Percentiles rank a stretch among this genome's conserved stretches.
phyloP scores from a whole-genome alignment of 2,113 vertebrate genomes.

The Ancistrus triradiatus region DNA sequence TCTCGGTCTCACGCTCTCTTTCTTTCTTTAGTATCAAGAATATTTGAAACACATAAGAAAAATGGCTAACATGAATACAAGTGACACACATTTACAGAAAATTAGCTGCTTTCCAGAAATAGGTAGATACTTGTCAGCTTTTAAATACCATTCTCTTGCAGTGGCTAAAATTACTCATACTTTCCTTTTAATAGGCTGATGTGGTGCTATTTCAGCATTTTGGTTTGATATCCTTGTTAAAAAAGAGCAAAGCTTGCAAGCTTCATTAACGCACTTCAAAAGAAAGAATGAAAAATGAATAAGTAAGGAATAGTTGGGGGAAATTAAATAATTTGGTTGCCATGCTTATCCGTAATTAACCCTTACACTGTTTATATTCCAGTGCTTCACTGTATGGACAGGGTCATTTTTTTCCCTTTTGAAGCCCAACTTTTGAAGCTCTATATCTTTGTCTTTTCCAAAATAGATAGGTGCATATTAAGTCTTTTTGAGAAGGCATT shows the following conservation, averaged over 20 bases:
- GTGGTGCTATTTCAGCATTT: neutral
- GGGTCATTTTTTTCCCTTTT: too few species aligned
- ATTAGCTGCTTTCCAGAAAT: too few species aligned
- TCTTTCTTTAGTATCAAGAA: neutral
- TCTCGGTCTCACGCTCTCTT: neutral
- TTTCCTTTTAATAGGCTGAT: conserved; percentile 14
- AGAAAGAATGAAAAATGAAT: conserved; percentile 75
- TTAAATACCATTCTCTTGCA: neutral
- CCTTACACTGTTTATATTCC: too few species aligned
- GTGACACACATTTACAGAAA: too few species aligned
- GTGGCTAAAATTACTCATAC: neutral
- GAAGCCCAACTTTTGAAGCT: too few species aligned
- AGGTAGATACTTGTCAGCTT: neutral
- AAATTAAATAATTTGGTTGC: conserved; percentile 77
- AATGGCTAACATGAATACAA: too few species aligned
- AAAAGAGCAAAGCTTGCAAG: conserved; percentile 48
- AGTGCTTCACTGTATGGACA: too few species aligned
- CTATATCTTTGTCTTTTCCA: too few species aligned
- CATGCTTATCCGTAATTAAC: conserved; percentile 39
- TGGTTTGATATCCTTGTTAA: conserved; percentile 6
- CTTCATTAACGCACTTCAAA: conserved; percentile 79
- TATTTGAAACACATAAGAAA: too few species aligned
- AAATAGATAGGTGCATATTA: too few species aligned
- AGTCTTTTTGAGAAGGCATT: too few species aligned
- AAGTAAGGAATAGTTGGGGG: conserved; percentile 74